Evolutionary conservation across 2,888 invertebrate genomes (phyloP), one percentile per base, ranked within the genome.

Genomic region (Gisinianus flammeolus): DNA sequence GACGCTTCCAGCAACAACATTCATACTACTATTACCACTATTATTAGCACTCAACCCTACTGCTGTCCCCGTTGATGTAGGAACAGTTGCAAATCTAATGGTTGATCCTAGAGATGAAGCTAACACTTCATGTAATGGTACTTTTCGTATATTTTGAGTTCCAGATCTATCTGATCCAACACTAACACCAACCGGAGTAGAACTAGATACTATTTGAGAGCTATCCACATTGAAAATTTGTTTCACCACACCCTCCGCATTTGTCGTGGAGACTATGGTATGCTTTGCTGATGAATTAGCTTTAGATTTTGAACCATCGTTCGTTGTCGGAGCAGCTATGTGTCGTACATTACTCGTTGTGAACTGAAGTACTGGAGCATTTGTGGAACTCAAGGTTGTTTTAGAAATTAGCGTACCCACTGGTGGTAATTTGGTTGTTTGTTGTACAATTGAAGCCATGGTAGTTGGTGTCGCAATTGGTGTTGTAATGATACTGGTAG

Each of bases 51-150:
- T 62, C 62, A 62, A 35, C 5, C 44, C 44, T 16, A 44, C 6
- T 44, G 44, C 2, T 44, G 44, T 16, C 19, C 33, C 64, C 22
- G 67, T 58, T n/a, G 79, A 75, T 52, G 62, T 77, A 6, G 75
- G 75, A 16, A 77, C 67, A 19, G 77, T 67, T 16, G 79, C 52
- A 64, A 79, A 79, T 71, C 79, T 69, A 52, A 79, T 79, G n/a
- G 79, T 73, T 12, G 64, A 66, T n/a, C 76, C 33, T 6, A 71
- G 28, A 22, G 79, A 33, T 12, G 76, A 58, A 19, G 76, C 68
- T 16, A 72, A 33, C 4, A 79, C 62, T 54, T 77, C 77, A 64
- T 74, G 73, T 54, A 75, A 26, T 31, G 72, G 69, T 24, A 77
- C 12, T 33, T 72, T 71, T 56, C 72, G 31, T n/a, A 72, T 71